Evolutionary conservation across 2,797 vertebrate species (phyloP).

Genomic region (Gymnocypris eckloni): DNA sequence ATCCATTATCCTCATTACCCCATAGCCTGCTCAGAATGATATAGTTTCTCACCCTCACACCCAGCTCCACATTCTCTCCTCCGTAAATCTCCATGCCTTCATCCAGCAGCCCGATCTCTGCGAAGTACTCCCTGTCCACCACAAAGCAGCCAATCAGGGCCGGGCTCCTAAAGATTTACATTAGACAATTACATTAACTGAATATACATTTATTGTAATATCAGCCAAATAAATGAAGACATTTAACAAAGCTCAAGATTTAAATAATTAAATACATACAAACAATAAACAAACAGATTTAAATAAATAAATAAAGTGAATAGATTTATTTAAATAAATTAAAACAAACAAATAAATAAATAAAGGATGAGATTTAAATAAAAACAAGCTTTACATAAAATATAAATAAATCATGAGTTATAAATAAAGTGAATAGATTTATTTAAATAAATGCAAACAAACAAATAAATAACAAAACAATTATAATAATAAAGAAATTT

Average conservation of each 20-base stretch:
- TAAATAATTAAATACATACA: not conserved
- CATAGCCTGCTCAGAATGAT: conserved; percentile 54
- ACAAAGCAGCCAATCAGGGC: conserved; percentile 98
- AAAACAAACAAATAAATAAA: not conserved
- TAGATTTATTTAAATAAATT: not conserved
- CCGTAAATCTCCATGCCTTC: conserved; percentile 99
- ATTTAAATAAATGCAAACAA: not conserved
- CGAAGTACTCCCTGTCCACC: conserved; percentile 95
- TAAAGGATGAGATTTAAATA: not conserved
- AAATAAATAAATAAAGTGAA: too few relatives aligned
- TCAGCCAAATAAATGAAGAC: not conserved
- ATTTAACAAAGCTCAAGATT: too few relatives aligned
- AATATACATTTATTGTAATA: not conserved
- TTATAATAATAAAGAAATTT: too few relatives aligned
- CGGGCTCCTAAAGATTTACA: conserved; percentile 83
- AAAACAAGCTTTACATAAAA: too few relatives aligned
- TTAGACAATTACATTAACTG: not conserved
- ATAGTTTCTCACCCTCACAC: conserved; percentile 90
- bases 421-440: too few relatives aligned
- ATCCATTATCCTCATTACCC: conserved; percentile 68
- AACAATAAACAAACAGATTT: not conserved
- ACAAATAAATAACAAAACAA: not conserved
- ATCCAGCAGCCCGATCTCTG: conserved; percentile 95
- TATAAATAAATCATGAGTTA: too few relatives aligned
- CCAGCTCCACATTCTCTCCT: conserved; percentile 97